Evolutionary conservation across 2,888 invertebrate genomes (phyloP), one percentile per base, ranked within the genome.

Genomic region (Ectropis crepuscularia): DNA sequence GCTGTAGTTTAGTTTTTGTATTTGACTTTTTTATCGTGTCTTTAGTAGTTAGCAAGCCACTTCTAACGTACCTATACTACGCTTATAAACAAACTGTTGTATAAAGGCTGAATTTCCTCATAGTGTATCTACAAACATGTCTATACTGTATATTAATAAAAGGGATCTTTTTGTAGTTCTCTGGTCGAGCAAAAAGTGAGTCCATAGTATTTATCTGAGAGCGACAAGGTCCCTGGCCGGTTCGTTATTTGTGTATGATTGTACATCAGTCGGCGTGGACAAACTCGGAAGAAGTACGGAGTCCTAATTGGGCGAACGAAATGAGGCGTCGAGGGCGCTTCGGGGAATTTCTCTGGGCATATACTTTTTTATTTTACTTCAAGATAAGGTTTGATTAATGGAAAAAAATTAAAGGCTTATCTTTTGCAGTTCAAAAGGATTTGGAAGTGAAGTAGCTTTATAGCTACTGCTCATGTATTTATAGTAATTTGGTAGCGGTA

Each of bases 261-360:
- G 53, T 63, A 58, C 58, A 63, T 62, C 51, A 58, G 58, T 48
- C 28, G 43, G 41, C 59, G 55, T 55, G 57, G 51, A 58, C 57
- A 51, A 57, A 61, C 53, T 66, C 58, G 61, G 51, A 62, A 66
- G 47, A 66, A 66, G 58, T 62, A 59, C 45, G 61, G 6, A 61
- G 51, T 38, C 43, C 62, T 66, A 66, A 66, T 66, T 66, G 65
- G 65, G 54, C 53, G 57, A 58, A 59, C 58, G 55, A 59, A 66
- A 66, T 66, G 62, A 62, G 54, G 45, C 49, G 41, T 46, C 50
- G 50, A 63, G 63, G 63, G 59, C 51, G 57, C 58, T 63, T 50
- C 49, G 28, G 16, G 45, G 53, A 12, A 57, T 49, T 63, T 63
- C 57, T 58, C 53, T 50, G 38, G 61, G 54, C 48, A 43, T 48